phyloP scores from a whole-genome alignment of 2,113 vertebrate genomes.

The Sinocyclocheilus rhinocerous region DNA sequence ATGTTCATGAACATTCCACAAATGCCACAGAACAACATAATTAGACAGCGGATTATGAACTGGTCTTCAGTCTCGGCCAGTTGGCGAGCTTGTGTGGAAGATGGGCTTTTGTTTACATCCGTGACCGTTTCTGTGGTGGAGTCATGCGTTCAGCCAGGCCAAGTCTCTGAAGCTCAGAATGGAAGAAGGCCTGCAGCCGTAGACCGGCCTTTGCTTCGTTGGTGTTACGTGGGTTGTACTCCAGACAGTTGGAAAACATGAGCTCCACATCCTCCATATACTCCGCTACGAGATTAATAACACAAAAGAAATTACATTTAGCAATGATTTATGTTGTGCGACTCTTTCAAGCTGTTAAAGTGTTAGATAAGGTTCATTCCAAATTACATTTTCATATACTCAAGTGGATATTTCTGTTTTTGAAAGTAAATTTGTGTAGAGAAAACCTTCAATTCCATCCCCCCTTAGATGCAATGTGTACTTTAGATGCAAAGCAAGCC shows the following conservation, averaged over 20 bases:
- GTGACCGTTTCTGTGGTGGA: slow-evolving; percentile 80
- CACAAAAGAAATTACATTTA: not conserved
- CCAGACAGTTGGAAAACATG: slow-evolving; percentile 98
- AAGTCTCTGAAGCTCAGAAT: slow-evolving; percentile 84
- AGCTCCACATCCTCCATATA: slow-evolving; percentile 90
- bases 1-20: slow-evolving; percentile 23
- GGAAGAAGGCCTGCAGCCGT: slow-evolving; percentile 92
- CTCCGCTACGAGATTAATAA: slow-evolving; percentile 77
- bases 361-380: not conserved
- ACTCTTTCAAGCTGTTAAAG: not conserved
- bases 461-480: too few relatives aligned
- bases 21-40: slow-evolving; percentile 22
- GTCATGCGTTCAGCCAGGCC: slow-evolving; percentile 79
- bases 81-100: not conserved
- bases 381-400: not conserved
- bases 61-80: not conserved
- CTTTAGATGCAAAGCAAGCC: too few relatives aligned
- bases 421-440: not conserved
- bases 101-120: slow-evolving; percentile 73
- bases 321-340: not conserved
- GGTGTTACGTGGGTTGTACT: slow-evolving; percentile 92
- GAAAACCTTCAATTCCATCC: too few relatives aligned
- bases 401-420: too few relatives aligned
- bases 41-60: slow-evolving; percentile 6
- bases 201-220: slow-evolving; percentile 92